phyloP scores from a whole-genome alignment of 2,888 invertebrate species.

The Nymphalis c-album region DNA sequence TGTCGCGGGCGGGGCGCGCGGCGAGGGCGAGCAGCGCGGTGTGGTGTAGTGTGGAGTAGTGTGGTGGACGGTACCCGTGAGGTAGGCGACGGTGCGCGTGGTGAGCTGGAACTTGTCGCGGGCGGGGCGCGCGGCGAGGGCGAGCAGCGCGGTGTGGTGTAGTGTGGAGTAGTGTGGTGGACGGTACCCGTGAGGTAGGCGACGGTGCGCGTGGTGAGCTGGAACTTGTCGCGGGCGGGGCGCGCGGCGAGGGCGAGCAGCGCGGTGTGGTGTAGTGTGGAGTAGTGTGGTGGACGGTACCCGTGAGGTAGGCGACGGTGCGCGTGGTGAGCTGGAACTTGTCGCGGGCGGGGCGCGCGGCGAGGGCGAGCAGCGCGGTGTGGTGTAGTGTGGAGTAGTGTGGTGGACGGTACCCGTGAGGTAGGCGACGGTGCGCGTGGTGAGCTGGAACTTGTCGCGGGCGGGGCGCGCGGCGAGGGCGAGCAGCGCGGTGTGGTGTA shows the following conservation, averaged over 20 bases:
- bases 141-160: constrained; percentile 86
- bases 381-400: neutral
- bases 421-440: constrained; percentile 95
- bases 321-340: constrained; percentile 97
- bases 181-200: constrained; percentile 90
- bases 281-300: constrained; percentile 45
- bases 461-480: constrained; percentile 92
- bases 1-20: constrained; percentile 92
- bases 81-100: constrained; percentile 94
- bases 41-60: neutral
- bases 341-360: constrained; percentile 91
- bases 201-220: constrained; percentile 94
- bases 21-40: constrained; percentile 93
- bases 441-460: constrained; percentile 96
- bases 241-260: constrained; percentile 94
- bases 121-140: constrained; percentile 91
- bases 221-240: constrained; percentile 93
- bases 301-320: constrained; percentile 95
- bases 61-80: constrained; percentile 81
- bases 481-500: constrained; percentile 85
- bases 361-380: constrained; percentile 92
- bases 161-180: neutral
- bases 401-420: constrained; percentile 82
- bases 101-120: constrained; percentile 97
- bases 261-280: constrained; percentile 78